Evolutionary conservation across 2,888 invertebrate genomes (phyloP), one percentile per base, ranked within the genome.

Genomic region (Pyrgus malvae): DNA sequence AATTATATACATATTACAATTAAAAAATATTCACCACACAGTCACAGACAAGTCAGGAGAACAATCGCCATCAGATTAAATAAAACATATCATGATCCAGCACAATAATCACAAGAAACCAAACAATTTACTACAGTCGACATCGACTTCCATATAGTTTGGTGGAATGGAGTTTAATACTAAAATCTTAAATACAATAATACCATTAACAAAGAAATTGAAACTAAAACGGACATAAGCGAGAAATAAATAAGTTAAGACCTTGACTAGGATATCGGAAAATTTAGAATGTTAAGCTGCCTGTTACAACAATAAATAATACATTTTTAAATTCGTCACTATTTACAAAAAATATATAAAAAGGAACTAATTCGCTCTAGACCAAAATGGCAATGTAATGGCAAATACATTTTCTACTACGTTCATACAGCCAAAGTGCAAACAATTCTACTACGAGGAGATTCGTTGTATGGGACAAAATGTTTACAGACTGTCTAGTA

Each of bases 321-420:
- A 82, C 74, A 77, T 74, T 78, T 46, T 78, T 81, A 83, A 84
- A 87, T 83, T 86, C 83, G 80, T 81, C 76, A 77, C 80, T 90
- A 88, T 89, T 84, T 87, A 89, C 86, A 84, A 76, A 77, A 54
- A 78, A 78, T 57, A 66, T 61, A 69, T 83, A 86, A 70, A 81
- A 80, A 89, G 89, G 89, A 90, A 90, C 89, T 89, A 82, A 86
- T 80, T 83, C 80, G 77, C 78, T 84, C 76, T 86, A 85, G 78
- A 85, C 86, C 85, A 76, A 86, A 86, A 88, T 90, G 89, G 89
- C 89, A 89, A 89, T 83, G 77, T 84, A 83, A 88, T 89, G 89
- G 89, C 89, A 89, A 85, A 82, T 66, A 80, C 75, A 76, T 79
- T 78, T 78, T 75, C 69, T 72, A 78, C 72, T 78, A 79, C 72